A percentile compares a stretch with the other conserved stretches of the same genome.
These are phyloP conservation scores for Apantesis nais DNA, from an alignment of 2,888 invertebrate species.

Conservation along the genomic window DNA sequence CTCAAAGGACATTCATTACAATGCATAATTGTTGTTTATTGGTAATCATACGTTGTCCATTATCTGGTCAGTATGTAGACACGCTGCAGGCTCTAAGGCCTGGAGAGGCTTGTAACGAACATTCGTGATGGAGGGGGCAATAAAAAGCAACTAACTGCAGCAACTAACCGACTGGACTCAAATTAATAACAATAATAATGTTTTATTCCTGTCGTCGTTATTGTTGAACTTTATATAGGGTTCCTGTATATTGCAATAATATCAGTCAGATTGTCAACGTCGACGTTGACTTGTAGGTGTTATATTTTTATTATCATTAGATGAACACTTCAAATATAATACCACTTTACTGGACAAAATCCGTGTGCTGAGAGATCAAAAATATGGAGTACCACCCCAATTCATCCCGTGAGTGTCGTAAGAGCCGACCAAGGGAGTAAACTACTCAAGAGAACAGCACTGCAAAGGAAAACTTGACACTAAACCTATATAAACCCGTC, in stretches of 20 bases:
- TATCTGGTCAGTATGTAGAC: conserved; percentile 37
- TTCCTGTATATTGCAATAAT: neutral
- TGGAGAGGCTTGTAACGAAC: neutral
- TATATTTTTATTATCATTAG: neutral
- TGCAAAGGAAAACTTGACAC: too few species aligned
- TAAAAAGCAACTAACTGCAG: neutral
- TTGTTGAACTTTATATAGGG: neutral
- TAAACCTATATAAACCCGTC: too few species aligned
- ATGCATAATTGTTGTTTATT: conserved; percentile 51
- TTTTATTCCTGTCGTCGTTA: too few species aligned
- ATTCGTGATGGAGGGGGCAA: neutral
- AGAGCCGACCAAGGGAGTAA: too few species aligned
- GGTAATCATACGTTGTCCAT: conserved; percentile 39
- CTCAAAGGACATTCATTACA: conserved; percentile 56
- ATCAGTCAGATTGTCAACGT: neutral
- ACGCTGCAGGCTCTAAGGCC: neutral
- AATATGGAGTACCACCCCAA: too few species aligned
- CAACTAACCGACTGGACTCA: neutral
- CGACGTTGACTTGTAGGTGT: neutral
- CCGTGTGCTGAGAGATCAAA: too few species aligned
- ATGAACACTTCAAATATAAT: too few species aligned
- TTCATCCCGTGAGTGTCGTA: too few species aligned
- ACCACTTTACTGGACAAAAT: too few species aligned
- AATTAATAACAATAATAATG: too few species aligned
- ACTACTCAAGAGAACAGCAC: too few species aligned